Conservation (phyloP, 2,113 vertebrate genomes). For the Etheostoma spectabile region DNA sequence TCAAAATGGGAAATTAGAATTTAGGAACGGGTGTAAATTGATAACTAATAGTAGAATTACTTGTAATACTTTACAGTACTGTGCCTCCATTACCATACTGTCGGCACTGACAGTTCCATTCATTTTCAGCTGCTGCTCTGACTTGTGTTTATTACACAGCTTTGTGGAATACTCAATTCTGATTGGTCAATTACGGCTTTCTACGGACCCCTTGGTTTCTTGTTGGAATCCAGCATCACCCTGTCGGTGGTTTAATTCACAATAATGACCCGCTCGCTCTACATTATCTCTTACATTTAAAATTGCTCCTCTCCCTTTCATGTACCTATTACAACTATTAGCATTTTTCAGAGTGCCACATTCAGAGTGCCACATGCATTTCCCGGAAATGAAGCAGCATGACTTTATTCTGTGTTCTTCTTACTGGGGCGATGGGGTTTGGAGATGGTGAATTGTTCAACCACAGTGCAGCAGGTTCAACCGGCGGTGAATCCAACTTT, state of each 20-base stretch:
- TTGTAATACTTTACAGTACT: not conserved
- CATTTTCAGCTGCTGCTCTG: not conserved
- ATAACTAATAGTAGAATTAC: not conserved
- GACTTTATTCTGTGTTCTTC: not conserved
- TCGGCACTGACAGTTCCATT: not conserved
- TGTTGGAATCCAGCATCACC: too few relatives aligned
- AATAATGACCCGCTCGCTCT: too few relatives aligned
- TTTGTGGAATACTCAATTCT: too few relatives aligned
- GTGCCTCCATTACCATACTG: not conserved
- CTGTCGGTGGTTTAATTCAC: too few relatives aligned
- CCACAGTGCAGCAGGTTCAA: slow-evolving; percentile 31
- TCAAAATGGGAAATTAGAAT: not conserved
- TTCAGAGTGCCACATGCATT: not conserved
- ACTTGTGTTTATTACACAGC: not conserved
- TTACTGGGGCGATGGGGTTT: not conserved
- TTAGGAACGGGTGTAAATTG: not conserved
- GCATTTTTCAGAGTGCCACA: not conserved
- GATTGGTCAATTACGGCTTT: too few relatives aligned
- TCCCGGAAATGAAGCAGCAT: not conserved
- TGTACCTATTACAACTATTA: not conserved
- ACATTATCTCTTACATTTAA: too few relatives aligned
- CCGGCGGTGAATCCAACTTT: slow-evolving; percentile 16
- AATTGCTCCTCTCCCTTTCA: not conserved
- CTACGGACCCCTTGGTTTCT: too few relatives aligned
- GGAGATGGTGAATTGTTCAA: slow-evolving; percentile 14